phyloP scores from a whole-genome alignment of 2,797 vertebrate genomes.

The Acanthurus leucopareius region DNA sequence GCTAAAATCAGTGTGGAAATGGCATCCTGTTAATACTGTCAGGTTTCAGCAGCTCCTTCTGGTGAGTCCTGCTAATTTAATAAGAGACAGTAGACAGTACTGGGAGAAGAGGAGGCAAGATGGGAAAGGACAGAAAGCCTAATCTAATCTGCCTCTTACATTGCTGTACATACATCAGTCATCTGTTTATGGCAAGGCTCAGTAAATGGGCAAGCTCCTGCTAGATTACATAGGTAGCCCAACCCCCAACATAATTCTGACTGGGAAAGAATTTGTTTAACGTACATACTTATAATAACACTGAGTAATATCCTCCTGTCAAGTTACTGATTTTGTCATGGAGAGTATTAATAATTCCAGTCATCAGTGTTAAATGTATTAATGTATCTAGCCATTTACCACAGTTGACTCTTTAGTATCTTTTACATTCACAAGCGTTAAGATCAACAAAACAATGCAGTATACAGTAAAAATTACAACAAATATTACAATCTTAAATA shows the following conservation, averaged over 20 bases:
- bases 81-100: conserved; percentile 66
- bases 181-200: conserved; percentile 57
- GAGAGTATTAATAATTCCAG: background rate
- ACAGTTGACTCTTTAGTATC: background rate
- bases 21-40: conserved; percentile 82
- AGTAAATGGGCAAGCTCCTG: conserved; percentile 24
- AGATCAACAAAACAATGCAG: background rate
- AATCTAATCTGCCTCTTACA: conserved; percentile 79
- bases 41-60: conserved; percentile 74
- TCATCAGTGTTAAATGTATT: too few species aligned
- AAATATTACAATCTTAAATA: background rate
- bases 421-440: background rate
- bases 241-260: conserved; percentile 4
- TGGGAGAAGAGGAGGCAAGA: conserved; percentile 55
- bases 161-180: conserved; percentile 77
- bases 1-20: conserved; percentile 74
- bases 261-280: background rate
- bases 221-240: conserved; percentile 4
- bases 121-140: conserved; percentile 58
- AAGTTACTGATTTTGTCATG: conserved; percentile 6
- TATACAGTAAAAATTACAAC: background rate
- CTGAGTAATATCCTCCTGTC: background rate
- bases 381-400: background rate
- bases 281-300: conserved; percentile 2
- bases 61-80: conserved; percentile 79